A percentile compares a stretch with the other conserved stretches of the same genome.
Evolutionary conservation across 2,113 vertebrate species (phyloP).

Genomic region (Hymenochirus boettgeri): DNA sequence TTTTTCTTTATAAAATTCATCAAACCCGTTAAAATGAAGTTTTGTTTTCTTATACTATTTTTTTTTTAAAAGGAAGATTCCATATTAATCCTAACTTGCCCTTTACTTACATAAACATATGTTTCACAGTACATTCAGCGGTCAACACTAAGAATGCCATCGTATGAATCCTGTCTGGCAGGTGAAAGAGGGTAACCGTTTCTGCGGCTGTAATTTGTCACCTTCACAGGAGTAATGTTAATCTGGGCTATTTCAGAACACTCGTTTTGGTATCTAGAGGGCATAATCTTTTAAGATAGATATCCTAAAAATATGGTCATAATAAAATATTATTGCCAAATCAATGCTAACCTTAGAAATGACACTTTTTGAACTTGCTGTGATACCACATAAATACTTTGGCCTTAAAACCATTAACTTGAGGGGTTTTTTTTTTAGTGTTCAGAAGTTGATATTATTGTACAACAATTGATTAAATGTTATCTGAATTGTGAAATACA

Average conservation of each 20-base stretch:
- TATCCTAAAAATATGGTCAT: slow-evolving; percentile 18
- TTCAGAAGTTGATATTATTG: too few relatives aligned
- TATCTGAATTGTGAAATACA: not conserved
- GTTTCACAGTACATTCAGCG: not conserved
- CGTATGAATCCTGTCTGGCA: slow-evolving; percentile 21
- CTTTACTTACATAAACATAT: slow-evolving; percentile 25
- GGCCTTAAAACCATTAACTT: slow-evolving; percentile 2
- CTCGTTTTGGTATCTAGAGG: slow-evolving; percentile 22
- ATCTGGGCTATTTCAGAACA: slow-evolving; percentile 25
- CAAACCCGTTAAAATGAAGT: not conserved
- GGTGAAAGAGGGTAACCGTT: slow-evolving; percentile 25
- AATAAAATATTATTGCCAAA: slow-evolving; percentile 37
- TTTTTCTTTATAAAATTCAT: too few relatives aligned
- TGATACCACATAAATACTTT: slow-evolving; percentile 11
- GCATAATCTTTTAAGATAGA: slow-evolving; percentile 24
- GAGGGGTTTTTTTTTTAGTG: too few relatives aligned
- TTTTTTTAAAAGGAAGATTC: not conserved
- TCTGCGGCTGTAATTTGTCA: slow-evolving; percentile 18
- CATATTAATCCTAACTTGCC: slow-evolving; percentile 2
- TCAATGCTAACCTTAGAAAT: slow-evolving; percentile 16
- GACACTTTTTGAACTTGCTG: slow-evolving; percentile 3
- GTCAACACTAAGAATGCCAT: slow-evolving; percentile 1
- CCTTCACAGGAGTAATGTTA: slow-evolving; percentile 22
- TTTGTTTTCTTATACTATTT: not conserved
- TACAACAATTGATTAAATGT: too few relatives aligned